Evolutionary conservation across 1,140 invertebrate genomes (phyloP).

Genomic region (Apolygus lucorum): DNA sequence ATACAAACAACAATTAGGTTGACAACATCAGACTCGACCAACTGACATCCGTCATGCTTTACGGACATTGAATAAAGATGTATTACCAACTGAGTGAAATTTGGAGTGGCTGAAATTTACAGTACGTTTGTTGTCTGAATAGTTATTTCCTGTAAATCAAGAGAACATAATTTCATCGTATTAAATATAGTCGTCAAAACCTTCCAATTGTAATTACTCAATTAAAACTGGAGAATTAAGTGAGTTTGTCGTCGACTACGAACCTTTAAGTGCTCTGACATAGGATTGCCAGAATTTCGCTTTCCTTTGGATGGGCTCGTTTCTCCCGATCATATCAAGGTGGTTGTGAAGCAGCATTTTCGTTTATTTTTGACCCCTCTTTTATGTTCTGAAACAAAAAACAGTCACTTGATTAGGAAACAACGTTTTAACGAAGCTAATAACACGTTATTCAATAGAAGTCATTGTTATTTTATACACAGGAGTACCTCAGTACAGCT

Average conservation of each 20-base stretch:
- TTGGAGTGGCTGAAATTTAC: slow-evolving; percentile 10
- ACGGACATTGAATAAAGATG: background rate
- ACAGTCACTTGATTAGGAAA: background rate
- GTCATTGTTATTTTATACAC: background rate
- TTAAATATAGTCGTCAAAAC: too few relatives aligned
- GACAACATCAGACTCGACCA: too few relatives aligned
- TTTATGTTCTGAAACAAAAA: slow-evolving; percentile 11
- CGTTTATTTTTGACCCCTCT: slow-evolving; percentile 7
- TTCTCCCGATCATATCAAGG: slow-evolving; percentile 84
- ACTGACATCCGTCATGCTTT: too few relatives aligned
- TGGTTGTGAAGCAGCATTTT: slow-evolving; percentile 75
- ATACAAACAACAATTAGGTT: too few relatives aligned
- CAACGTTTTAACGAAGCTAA: background rate
- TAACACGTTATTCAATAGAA: background rate
- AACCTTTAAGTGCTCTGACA: slow-evolving; percentile 82
- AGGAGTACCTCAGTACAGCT: too few relatives aligned
- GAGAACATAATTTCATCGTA: too few relatives aligned
- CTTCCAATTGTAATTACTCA: too few relatives aligned
- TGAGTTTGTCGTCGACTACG: too few relatives aligned
- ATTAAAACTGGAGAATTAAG: too few relatives aligned
- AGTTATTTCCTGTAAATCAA: slow-evolving; percentile 12
- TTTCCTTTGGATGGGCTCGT: slow-evolving; percentile 82
- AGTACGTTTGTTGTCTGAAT: background rate
- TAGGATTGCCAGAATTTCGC: slow-evolving; percentile 88
- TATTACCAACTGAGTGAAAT: slow-evolving; percentile 17